Percentiles rank a stretch among this genome's conserved stretches.
These are phyloP conservation scores for Silurus glanis DNA, from an alignment of 2,113 vertebrate species.

Conservation along the genomic window DNA sequence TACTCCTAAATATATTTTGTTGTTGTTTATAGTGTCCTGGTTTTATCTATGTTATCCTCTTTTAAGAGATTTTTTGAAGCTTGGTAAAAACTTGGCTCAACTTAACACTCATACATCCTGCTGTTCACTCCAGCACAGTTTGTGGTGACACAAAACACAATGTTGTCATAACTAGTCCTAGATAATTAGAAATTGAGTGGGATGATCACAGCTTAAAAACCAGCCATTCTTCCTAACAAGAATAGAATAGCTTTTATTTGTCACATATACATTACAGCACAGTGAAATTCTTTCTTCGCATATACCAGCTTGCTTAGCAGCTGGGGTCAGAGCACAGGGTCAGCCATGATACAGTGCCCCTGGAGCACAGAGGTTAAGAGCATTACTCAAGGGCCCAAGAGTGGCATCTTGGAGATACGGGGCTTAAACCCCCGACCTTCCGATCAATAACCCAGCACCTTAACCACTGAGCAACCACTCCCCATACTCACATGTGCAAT, in stretches of 20 bases:
- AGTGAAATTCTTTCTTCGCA: too few relatives aligned
- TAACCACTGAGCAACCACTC: too few relatives aligned
- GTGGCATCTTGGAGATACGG: too few relatives aligned
- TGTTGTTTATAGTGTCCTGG: not conserved
- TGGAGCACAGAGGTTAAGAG: too few relatives aligned
- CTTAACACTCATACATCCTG: not conserved
- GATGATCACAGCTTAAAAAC: constrained; percentile 5
- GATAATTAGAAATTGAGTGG: not conserved
- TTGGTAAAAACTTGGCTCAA: not conserved
- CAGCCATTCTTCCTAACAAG: not conserved
- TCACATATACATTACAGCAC: too few relatives aligned
- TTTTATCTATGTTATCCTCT: not conserved
- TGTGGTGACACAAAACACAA: not conserved
- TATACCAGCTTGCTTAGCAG: too few relatives aligned
- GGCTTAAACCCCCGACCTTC: too few relatives aligned
- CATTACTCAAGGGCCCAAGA: too few relatives aligned
- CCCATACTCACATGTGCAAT: constrained; percentile 33
- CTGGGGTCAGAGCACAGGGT: too few relatives aligned
- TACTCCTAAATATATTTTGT: not conserved
- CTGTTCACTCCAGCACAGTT: not conserved
- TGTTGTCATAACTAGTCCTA: not conserved
- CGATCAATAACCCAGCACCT: too few relatives aligned
- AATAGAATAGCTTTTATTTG: too few relatives aligned
- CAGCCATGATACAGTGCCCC: too few relatives aligned
- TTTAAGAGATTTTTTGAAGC: not conserved